Evolutionary conservation across 2,797 vertebrate species (phyloP).

Genomic region (Selene dorsalis): DNA sequence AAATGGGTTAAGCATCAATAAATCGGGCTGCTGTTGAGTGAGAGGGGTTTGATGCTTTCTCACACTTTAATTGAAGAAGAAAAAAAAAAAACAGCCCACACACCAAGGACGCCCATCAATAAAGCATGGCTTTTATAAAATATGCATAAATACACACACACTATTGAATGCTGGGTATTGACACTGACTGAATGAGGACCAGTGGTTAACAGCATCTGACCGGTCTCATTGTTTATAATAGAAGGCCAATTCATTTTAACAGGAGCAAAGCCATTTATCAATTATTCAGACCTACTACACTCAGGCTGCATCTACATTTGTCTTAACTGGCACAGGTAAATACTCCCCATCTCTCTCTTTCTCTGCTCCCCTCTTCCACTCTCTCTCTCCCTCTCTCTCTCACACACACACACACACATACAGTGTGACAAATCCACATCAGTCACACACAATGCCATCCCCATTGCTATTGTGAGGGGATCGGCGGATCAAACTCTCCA

Average conservation of each 20-base stretch:
- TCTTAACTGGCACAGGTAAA: slow-evolving; percentile 76
- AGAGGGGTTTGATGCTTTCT: slow-evolving; percentile 64
- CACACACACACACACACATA: slow-evolving; percentile 41
- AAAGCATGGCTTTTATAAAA: slow-evolving; percentile 81
- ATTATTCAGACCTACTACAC: slow-evolving; percentile 79
- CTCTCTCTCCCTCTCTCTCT: background rate
- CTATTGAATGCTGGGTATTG: slow-evolving; percentile 71
- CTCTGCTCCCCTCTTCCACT: background rate
- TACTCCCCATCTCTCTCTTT: slow-evolving; percentile 22
- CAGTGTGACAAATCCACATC: slow-evolving; percentile 84
- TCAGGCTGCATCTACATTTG: slow-evolving; percentile 64
- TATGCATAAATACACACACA: slow-evolving; percentile 78
- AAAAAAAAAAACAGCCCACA: slow-evolving; percentile 58
- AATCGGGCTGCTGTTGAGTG: slow-evolving; percentile 72
- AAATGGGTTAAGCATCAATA: slow-evolving; percentile 79
- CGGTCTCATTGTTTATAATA: slow-evolving; percentile 70
- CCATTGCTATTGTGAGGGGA: slow-evolving; percentile 81
- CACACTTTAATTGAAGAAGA: slow-evolving; percentile 64
- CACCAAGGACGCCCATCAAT: slow-evolving; percentile 75
- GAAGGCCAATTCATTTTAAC: slow-evolving; percentile 78
- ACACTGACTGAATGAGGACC: slow-evolving; percentile 73
- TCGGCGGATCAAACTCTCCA: slow-evolving; percentile 80
- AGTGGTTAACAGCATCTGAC: slow-evolving; percentile 76
- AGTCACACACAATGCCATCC: slow-evolving; percentile 84
- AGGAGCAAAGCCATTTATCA: slow-evolving; percentile 76